Evolutionary conservation across 2,797 vertebrate species (phyloP), one percentile per base, ranked within the genome.

Genomic region (Lagodon rhomboides): DNA sequence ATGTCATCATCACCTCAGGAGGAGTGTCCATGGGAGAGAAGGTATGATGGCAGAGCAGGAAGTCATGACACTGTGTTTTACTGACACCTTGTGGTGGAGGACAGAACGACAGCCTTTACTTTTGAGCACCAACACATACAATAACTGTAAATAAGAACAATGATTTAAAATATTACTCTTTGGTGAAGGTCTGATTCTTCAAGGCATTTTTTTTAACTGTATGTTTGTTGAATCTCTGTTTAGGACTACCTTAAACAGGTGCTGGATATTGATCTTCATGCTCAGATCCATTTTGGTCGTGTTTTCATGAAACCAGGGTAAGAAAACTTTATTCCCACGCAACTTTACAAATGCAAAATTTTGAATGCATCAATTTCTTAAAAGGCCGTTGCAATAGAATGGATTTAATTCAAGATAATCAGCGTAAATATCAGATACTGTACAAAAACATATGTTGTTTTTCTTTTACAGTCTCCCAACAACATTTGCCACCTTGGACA

Each of bases 221-320:
- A 38, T 54, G n/a, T 43, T 66, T 67, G 2, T 41, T 51, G 65
- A 1, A 12, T 72, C 2, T 80, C 2, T 75, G 38, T 82, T 75
- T 82, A 99, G 98, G 98, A 99, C 94, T 99, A 99, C 92, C 96
- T 99, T 93, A 99, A 99, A 93, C 98, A 99, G 94, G 98, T 99
- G 93, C 96, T 99, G 95, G 98, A 99, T 93, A 98, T 99, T 81
- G 98, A 99, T 92, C 98, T 99, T 89, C 98, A 99, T 16, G 98
- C 98, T 94, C 98, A 99, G 93, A 99, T 99, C 92, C 98, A 99
- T 91, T 99, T 99, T 93, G 98, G 98, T 89, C 96, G 98, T 85
- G 98, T 99, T 94, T 99, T 99, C 92, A 99, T 99, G 98, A 99
- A 99, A 95, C 98, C 98, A 94, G 98, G 93, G 93, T 94, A 69